Evolutionary conservation across 2,888 invertebrate species (phyloP).

Genomic region (Torymus tubicola): DNA sequence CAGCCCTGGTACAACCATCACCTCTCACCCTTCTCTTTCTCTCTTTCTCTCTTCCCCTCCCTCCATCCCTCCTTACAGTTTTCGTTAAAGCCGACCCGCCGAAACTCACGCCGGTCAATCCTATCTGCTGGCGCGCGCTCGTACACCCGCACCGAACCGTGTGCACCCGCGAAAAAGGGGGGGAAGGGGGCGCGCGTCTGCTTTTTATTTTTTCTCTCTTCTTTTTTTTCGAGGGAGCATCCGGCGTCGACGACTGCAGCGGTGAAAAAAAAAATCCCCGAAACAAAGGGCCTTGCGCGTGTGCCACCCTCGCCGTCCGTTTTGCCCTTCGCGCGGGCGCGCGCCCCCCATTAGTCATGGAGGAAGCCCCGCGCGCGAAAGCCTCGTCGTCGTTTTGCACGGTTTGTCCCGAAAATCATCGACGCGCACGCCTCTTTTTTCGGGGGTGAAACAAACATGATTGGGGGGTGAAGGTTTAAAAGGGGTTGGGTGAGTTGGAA

Average conservation of each 20-base stretch:
- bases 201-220: no score
- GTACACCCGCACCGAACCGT: not conserved
- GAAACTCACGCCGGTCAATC: not conserved
- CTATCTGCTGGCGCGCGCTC: not conserved
- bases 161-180: no score
- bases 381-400: not conserved
- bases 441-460: no score
- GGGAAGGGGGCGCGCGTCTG: no score
- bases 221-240: slow-evolving; percentile 5
- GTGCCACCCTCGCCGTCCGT: not conserved
- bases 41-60: no score
- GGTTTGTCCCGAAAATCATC: not conserved
- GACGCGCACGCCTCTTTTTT: not conserved
- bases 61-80: not conserved
- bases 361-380: not conserved
- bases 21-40: not conserved
- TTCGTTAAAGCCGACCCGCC: slow-evolving; percentile 20
- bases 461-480: no score
- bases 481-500: no score
- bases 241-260: not conserved
- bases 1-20: no score
- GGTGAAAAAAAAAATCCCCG: slow-evolving; percentile 26
- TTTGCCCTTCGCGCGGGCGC: not conserved
- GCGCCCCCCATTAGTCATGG: slow-evolving; percentile 20
- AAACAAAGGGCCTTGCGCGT: slow-evolving; percentile 33